Percentiles rank a stretch among this genome's conserved stretches.
Evolutionary conservation across 1,140 invertebrate species (phyloP).

Genomic region (Thaumatotibia leucotreta): DNA sequence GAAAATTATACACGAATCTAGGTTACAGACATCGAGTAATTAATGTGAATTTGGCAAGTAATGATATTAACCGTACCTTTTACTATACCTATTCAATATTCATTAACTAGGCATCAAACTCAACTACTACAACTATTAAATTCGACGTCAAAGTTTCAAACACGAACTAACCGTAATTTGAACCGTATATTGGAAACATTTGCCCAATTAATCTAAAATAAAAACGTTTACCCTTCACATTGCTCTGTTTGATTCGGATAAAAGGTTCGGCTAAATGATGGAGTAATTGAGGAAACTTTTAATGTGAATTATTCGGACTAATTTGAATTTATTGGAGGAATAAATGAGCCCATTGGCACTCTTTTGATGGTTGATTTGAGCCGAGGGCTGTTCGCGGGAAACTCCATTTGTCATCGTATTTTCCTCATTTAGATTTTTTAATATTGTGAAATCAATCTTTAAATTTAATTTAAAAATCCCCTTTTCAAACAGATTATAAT

Average conservation of each 20-base stretch:
- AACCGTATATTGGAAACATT: not conserved
- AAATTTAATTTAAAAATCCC: not conserved
- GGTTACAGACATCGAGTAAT: too few species aligned
- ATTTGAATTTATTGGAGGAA: conserved; percentile 1
- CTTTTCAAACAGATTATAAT: not conserved
- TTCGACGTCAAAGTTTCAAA: not conserved
- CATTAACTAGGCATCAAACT: not conserved
- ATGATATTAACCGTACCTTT: not conserved
- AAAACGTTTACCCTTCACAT: not conserved
- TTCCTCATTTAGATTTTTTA: not conserved
- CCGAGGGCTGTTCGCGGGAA: not conserved
- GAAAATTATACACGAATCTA: too few species aligned
- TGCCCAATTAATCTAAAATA: not conserved
- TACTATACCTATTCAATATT: not conserved
- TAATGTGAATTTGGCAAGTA: too few species aligned
- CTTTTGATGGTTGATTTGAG: conserved; percentile 8
- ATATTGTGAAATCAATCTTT: not conserved
- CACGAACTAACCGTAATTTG: not conserved
- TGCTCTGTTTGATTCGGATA: not conserved
- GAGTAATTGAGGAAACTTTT: conserved; percentile 5
- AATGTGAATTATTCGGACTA: conserved; percentile 5
- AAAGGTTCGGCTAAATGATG: not conserved
- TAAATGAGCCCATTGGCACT: not conserved
- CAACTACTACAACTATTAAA: not conserved
- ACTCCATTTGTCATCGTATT: not conserved